Evolutionary conservation across 2,888 invertebrate genomes (phyloP), one percentile per base, ranked within the genome.

Genomic region (Dendrolimus houi): DNA sequence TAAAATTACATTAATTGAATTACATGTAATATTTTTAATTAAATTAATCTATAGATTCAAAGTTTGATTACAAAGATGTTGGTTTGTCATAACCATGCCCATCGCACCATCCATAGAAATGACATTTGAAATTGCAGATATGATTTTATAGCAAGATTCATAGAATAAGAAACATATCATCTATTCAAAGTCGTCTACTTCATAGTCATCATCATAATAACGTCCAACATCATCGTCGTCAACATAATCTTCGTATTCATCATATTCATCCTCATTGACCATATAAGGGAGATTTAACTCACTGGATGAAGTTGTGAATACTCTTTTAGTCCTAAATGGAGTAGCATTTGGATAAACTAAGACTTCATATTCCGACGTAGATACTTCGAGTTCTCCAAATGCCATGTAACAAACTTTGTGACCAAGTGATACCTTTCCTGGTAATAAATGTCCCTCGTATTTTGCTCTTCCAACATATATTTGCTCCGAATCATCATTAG

Each of bases 391-490:
- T 1, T 67, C 72, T 2, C 71, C 60, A 57, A 68, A 96, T 54
- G 96, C 85, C n/a, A 96, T 79, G 70, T 96, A 96, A 65, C 94
- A 93, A 0, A 93, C 92, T 54, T 93, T 93, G 71, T 96, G 96
- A 17, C 94, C 92, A 1, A 77, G 72, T 57, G 84, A 84, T 12
- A 96, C 81, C 85, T 96, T 96, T 13, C 97, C 97, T 53, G 96
- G 95, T 68, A 97, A 92, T 7, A 95, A 76, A 56, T 93, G 94
- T 14, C 94, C 94, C 64, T 94, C 93, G 73, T 94, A 94, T 47
- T 87, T 84, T 0, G 94, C 95, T 65, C 96, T 91, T 12, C 94
- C 93, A 1, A 95, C 92, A 72, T 91, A 95, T 10, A 94, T 67
- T 55, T 83, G 84, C 61, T 92, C 92, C 40, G 57, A 62, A n/a